These are phyloP conservation scores for Myrmophylax atrothorax DNA, from an alignment of 2,113 vertebrate species.

Conservation along the genomic window DNA sequence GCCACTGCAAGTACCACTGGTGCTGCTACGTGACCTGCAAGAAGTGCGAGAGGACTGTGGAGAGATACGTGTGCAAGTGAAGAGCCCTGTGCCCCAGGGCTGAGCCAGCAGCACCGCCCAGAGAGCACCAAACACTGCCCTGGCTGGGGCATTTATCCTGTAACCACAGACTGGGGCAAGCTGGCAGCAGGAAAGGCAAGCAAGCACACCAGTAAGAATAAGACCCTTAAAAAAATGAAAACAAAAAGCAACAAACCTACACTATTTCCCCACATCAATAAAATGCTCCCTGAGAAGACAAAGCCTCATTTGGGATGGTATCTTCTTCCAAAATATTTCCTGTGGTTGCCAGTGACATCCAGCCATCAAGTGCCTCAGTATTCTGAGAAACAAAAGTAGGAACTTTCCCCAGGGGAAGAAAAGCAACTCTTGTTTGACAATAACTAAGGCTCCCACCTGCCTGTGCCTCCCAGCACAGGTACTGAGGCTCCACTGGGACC, in stretches of 20 bases:
- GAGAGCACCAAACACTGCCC: constrained; percentile 49
- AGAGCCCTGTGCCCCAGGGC: background rate
- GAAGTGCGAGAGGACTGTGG: constrained; percentile 91
- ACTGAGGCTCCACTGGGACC: background rate
- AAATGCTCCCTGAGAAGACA: background rate
- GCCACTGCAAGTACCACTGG: constrained; percentile 99
- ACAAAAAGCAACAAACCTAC: background rate
- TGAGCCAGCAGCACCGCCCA: constrained; percentile 43
- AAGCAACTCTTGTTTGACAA: background rate
- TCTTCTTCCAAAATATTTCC: background rate
- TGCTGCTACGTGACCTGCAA: constrained; percentile 99
- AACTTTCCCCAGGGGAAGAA: background rate
- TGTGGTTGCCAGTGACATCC: background rate
- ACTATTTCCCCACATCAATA: background rate
- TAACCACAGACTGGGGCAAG: background rate
- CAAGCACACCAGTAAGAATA: background rate
- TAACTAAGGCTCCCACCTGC: background rate
- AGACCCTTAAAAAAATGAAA: background rate
- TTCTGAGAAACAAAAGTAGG: background rate
- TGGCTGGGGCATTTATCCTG: background rate
- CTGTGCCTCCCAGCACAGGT: background rate
- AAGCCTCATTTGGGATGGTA: background rate
- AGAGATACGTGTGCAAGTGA: constrained; percentile 98
- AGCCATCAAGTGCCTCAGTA: background rate
- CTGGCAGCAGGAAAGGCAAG: background rate